Conservation (phyloP, 2,113 vertebrate species). For the Eclectus roratus region DNA sequence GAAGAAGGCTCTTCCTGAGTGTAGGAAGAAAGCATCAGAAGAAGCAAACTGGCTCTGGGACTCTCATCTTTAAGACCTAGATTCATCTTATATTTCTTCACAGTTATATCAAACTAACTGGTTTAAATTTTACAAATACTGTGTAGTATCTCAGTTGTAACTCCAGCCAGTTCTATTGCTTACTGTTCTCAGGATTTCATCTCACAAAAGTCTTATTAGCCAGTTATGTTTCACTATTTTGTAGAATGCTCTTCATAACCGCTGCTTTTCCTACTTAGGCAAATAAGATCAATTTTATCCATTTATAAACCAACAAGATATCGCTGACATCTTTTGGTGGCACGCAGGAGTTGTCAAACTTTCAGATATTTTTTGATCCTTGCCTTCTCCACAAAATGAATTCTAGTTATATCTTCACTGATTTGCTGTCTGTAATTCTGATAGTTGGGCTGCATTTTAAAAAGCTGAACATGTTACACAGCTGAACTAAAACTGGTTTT, state of each 20-base stretch:
- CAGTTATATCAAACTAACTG: neutral
- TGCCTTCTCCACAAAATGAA: neutral
- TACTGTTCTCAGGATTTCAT: neutral
- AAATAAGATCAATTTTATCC: neutral
- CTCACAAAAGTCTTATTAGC: neutral
- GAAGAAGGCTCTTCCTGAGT: conserved; percentile 15
- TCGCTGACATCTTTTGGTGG: neutral
- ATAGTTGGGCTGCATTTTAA: neutral
- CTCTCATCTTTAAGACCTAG: neutral
- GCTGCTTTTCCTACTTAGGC: neutral
- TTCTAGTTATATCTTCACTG: neutral
- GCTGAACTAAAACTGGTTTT: neutral
- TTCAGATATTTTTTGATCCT: neutral
- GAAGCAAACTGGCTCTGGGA: neutral
- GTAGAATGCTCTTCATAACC: neutral
- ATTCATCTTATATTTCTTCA: neutral
- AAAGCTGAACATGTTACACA: neutral
- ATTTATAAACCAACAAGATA: neutral
- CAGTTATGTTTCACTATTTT: neutral
- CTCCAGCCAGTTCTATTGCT: neutral
- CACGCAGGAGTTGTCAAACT: neutral
- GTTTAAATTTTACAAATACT: neutral
- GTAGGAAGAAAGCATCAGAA: neutral
- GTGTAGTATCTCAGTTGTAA: neutral
- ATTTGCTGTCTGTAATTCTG: neutral